Conservation (phyloP, 2,113 vertebrate genomes). For the Papio anubis region DNA sequence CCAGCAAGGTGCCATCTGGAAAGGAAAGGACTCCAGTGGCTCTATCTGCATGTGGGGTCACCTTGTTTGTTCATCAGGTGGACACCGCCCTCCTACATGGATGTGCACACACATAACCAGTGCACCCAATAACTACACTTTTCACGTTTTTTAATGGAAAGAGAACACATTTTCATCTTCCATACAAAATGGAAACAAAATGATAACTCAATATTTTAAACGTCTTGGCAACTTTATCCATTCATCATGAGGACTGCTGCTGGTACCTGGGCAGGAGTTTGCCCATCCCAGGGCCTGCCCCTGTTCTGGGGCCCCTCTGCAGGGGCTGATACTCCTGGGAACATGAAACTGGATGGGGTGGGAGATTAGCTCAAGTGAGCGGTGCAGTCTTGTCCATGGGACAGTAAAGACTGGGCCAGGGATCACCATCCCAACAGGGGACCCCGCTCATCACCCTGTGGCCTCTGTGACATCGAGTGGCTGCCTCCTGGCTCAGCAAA, state of each 20-base stretch:
- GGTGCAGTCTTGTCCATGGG: neutral
- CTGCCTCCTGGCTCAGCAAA: neutral
- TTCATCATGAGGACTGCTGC: neutral
- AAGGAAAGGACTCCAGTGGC: neutral
- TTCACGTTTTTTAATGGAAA: constrained; percentile 32
- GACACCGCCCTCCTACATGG: neutral
- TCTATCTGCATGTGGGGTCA: neutral
- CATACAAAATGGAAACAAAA: constrained; percentile 53
- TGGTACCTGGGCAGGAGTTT: neutral
- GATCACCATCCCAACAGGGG: too few species aligned
- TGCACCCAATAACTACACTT: constrained; percentile 23
- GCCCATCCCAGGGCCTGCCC: neutral
- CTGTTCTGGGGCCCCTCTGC: neutral
- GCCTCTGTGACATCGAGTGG: too few species aligned
- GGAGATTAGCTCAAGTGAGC: too few species aligned
- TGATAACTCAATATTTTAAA: neutral
- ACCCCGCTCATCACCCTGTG: too few species aligned
- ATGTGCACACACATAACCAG: neutral
- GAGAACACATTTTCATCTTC: neutral
- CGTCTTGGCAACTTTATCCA: neutral
- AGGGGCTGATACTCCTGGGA: neutral
- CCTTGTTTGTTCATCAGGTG: neutral
- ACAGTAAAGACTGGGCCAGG: neutral
- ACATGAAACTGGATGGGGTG: too few species aligned
- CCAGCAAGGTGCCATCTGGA: neutral